Percentiles rank a stretch among this genome's conserved stretches.
These are phyloP conservation scores for Mythimna loreyi DNA, from an alignment of 2,888 invertebrate genomes.

Conservation along the genomic window DNA sequence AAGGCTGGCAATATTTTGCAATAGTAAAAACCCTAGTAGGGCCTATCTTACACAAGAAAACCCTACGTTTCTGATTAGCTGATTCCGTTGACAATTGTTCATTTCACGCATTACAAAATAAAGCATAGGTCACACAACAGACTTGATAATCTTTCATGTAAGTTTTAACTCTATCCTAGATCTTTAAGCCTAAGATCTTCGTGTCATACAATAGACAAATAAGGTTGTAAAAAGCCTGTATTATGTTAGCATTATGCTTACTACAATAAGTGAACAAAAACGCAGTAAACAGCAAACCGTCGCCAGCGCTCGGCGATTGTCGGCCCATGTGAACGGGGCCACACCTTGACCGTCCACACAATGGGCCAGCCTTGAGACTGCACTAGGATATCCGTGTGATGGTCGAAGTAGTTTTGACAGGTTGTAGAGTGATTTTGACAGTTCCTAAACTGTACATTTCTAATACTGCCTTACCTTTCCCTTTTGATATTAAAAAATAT, in stretches of 20 bases:
- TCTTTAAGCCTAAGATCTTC: conserved; percentile 37
- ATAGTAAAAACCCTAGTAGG: background rate
- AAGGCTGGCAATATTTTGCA: background rate
- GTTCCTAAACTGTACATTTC: no score
- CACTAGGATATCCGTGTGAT: conserved; percentile 67
- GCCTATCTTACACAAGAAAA: background rate
- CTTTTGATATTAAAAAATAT: background rate
- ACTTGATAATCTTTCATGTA: conserved; percentile 23
- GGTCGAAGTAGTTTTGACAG: conserved; percentile 28
- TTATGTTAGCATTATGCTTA: conserved; percentile 54
- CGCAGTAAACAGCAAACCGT: conserved; percentile 38
- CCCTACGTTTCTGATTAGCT: background rate
- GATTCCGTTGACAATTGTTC: conserved; percentile 15
- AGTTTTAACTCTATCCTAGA: conserved; percentile 36
- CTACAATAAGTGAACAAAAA: conserved; percentile 58
- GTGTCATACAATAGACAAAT: conserved; percentile 39
- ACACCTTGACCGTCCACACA: conserved; percentile 75
- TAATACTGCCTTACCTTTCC: background rate
- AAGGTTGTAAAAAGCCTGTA: conserved; percentile 37
- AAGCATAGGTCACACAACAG: conserved; percentile 3
- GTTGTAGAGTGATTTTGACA: conserved; percentile 17
- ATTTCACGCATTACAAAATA: conserved; percentile 22
- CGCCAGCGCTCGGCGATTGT: conserved; percentile 66
- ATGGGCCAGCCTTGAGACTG: conserved; percentile 54
- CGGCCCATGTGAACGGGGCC: conserved; percentile 76